Conservation (phyloP, 2,888 invertebrate genomes). For the Caradrina kadenii region DNA sequence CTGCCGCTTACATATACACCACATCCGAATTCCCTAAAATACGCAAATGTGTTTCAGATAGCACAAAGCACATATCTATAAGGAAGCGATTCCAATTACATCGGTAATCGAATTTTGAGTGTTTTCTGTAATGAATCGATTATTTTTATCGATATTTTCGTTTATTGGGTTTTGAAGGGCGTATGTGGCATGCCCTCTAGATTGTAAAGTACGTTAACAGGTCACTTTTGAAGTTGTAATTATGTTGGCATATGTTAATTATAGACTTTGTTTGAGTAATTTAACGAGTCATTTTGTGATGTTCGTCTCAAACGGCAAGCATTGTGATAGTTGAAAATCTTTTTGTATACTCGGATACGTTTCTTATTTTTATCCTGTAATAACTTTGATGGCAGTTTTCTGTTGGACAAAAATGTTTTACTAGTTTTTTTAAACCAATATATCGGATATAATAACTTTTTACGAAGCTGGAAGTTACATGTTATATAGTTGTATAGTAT, state of each 20-base stretch:
- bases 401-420: too few relatives aligned
- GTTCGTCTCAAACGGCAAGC: neutral
- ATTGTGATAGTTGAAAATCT: neutral
- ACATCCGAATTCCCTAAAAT: slow-evolving; percentile 44
- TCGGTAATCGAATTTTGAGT: slow-evolving; percentile 63
- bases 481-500: too few relatives aligned
- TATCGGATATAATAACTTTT: too few relatives aligned
- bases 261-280: neutral
- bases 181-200: slow-evolving; percentile 47
- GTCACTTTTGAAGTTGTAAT: slow-evolving; percentile 12
- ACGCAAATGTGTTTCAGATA: slow-evolving; percentile 67
- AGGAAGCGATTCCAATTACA: slow-evolving; percentile 72
- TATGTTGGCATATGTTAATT: neutral
- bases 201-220: slow-evolving; percentile 11
- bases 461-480: too few relatives aligned
- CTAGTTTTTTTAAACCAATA: too few relatives aligned
- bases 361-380: too few relatives aligned
- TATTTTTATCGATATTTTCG: slow-evolving; percentile 45
- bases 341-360: too few relatives aligned
- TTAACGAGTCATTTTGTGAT: neutral
- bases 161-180: slow-evolving; percentile 51
- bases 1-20: slow-evolving; percentile 19
- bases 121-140: slow-evolving; percentile 59
- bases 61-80: slow-evolving; percentile 55
- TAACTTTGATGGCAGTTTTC: too few relatives aligned